Evolutionary conservation across 1,140 invertebrate species (phyloP).

Genomic region (Battus philenor): DNA sequence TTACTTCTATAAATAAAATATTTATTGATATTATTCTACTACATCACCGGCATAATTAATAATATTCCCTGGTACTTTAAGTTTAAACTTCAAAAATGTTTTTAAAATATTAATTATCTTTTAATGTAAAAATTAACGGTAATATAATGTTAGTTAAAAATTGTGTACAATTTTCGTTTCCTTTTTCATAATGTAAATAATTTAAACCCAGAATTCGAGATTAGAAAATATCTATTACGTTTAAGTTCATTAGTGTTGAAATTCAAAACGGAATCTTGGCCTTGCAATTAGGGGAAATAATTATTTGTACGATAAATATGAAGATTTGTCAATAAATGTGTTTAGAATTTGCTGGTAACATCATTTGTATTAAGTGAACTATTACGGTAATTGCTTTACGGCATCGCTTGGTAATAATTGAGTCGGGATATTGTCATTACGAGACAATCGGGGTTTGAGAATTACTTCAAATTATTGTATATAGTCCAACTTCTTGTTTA

Average conservation of each 20-base stretch:
- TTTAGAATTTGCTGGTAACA: constrained; percentile 52
- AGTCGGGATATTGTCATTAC: constrained; percentile 50
- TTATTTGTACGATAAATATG: constrained; percentile 63
- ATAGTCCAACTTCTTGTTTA: constrained; percentile 23
- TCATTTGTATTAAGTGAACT: constrained; percentile 57
- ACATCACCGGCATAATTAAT: too few relatives aligned
- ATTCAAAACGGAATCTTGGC: constrained; percentile 38
- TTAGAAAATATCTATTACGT: constrained; percentile 71
- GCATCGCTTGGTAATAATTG: constrained; percentile 52
- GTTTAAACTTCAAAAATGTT: too few relatives aligned
- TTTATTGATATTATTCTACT: too few relatives aligned
- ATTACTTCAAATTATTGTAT: constrained; percentile 42
- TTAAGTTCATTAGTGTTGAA: constrained; percentile 66
- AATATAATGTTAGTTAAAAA: too few relatives aligned
- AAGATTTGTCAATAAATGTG: constrained; percentile 48
- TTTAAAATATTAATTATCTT: too few relatives aligned
- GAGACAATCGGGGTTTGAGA: constrained; percentile 35
- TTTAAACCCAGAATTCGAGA: constrained; percentile 49
- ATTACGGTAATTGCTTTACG: constrained; percentile 63
- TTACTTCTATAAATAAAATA: too few relatives aligned
- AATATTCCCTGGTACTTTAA: too few relatives aligned
- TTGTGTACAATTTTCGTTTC: constrained; percentile 23
- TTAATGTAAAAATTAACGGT: too few relatives aligned
- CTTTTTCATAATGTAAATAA: constrained; percentile 33
- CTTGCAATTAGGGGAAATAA: constrained; percentile 65